Evolutionary conservation across 1,140 invertebrate genomes (phyloP), one percentile per base, ranked within the genome.

Genomic region (Littorina saxatilis): DNA sequence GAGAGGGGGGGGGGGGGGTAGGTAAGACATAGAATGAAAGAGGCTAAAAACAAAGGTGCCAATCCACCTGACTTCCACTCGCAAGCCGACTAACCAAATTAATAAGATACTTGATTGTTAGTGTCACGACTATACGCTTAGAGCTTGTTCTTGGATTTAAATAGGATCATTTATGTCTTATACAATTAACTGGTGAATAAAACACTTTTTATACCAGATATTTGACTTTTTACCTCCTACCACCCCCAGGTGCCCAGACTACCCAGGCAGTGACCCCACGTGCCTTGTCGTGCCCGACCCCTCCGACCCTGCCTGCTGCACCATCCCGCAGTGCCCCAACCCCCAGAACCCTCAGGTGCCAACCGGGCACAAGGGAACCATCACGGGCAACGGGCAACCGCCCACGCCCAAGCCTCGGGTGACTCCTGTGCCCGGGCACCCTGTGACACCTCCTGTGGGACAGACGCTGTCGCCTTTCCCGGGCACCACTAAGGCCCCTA

Each of bases 301-400:
- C 2, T 77, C 73, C 15, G 88, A 89, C 74, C 87, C 86, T 17
- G 58, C 80, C 15, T 89, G 88, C 77, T 89, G 88, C 58, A 83
- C 84, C 76, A 78, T 87, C 15, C 88, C 88, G 61, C 70, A 87
- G 43, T 89, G 88, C 79, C 81, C 39, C 76, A 47, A 73, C 61
- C n/a, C 70, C 7, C 68, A 77, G 35, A 80, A 76, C 27, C 58
- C 86, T 50, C 32, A 78, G 7, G 9, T 72, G 15, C 43, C 79
- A 55, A 47, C 61, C 11, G 66, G 80, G 52, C 39, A 85, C 32
- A 85, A 75, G 50, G 88, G 88, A 61, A 80, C 76, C 29, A 70
- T 85, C n/a, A 84, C 83, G 52, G 85, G 85, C 3, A 40, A 35
- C 20, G 82, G 79, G 43, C 63, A 40, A 1, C 82, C 79, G 23